A percentile compares a stretch with the other conserved stretches of the same genome.
Evolutionary conservation across 2,797 vertebrate species (phyloP).

Genomic region (Neosalanx taihuensis): DNA sequence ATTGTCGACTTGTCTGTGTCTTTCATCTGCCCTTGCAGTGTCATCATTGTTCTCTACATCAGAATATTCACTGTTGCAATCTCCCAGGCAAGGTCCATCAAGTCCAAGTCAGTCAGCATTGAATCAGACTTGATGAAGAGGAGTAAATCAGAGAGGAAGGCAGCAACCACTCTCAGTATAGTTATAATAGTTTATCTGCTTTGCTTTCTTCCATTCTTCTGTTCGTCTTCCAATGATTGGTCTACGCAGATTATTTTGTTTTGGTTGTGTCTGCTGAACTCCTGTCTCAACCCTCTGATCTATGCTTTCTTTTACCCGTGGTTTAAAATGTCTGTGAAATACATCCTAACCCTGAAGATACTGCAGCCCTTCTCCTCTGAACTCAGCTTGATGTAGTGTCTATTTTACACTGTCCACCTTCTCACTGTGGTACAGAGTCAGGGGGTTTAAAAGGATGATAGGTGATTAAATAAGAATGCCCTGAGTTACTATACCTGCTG

Average conservation of each 20-base stretch:
- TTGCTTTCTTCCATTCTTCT: slow-evolving; percentile 59
- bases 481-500: too few species aligned
- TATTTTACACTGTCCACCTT: neutral
- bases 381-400: too few species aligned
- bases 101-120: neutral
- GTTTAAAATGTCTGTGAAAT: too few species aligned
- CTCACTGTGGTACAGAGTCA: neutral
- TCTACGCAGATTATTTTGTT: neutral
- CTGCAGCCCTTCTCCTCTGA: too few species aligned
- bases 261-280: neutral
- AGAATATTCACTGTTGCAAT: slow-evolving; percentile 53
- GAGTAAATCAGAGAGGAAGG: slow-evolving; percentile 59
- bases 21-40: slow-evolving; percentile 49
- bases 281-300: neutral
- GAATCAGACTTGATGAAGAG: neutral
- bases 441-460: too few species aligned
- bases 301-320: too few species aligned
- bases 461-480: too few species aligned
- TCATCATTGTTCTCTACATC: slow-evolving; percentile 54
- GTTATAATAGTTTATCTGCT: slow-evolving; percentile 52
- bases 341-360: too few species aligned
- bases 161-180: slow-evolving; percentile 58
- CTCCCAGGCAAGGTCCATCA: slow-evolving; percentile 51
- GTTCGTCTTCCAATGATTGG: slow-evolving; percentile 40
- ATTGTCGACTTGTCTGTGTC: slow-evolving; percentile 47